Evolutionary conservation across 2,888 invertebrate genomes (phyloP), one percentile per base, ranked within the genome.

Genomic region (Tipula lateralis): DNA sequence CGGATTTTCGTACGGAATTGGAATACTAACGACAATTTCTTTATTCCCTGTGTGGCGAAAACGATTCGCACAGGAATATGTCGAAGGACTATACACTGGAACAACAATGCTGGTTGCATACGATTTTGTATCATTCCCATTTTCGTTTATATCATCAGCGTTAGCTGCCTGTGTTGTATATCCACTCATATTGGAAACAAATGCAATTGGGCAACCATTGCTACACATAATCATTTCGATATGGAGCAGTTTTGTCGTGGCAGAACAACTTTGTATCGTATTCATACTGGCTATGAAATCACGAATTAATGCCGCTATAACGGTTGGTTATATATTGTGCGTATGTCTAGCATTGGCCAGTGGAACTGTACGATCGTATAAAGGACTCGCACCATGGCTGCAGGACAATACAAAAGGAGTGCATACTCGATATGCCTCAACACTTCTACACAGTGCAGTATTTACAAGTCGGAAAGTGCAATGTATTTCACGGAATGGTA

Each of bases 61-160:
- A n/a, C 92, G 96, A 66, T 97, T 97, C 90, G 97, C 96, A 87
- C 97, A 97, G 88, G 98, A 98, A 88, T 94, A 95, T 0, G 94
- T 97, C 84, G 97, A 97, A 89, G 97, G 97, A 0, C 90, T 96
- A 0, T 98, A 98, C 89, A 94, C 96, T 2, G 97, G 97, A 0
- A 95, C 96, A 0, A 93, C 96, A 86, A 93, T 97, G 87, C 91
- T 97, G 0, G 91, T 96, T 0, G 94, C 96, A 0, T 96, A 96
- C 90, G 94, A 95, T 86, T 89, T 96, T 1, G 93, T 96, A 13
- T 95, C 96, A 0, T 90, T 97, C 85, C 97, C 97, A 0, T 94
- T 97, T 88, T 96, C 96, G 0, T 92, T 96, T 32, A 89, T 96
- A 80, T 94, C 95, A 1, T 92, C 95, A 0, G 91, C 94, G 36